phyloP scores from a whole-genome alignment of 35 echinoderm and acorn worm genomes.

The Ptychodera flava region DNA sequence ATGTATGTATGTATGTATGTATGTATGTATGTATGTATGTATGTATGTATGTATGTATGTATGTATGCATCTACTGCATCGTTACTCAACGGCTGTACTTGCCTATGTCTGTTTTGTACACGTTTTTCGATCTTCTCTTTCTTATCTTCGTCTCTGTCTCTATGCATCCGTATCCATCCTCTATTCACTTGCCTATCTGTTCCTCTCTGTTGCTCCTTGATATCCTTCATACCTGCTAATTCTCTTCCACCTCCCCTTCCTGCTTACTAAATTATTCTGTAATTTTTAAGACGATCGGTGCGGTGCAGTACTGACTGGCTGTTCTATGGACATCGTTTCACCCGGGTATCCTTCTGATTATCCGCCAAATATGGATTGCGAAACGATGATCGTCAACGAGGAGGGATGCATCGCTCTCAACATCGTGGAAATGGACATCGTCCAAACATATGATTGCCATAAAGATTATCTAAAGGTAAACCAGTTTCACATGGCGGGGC shows the following conservation, averaged over 20 bases:
- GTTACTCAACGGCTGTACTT: no score
- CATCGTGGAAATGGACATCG: not conserved
- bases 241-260: no score
- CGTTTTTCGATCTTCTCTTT: no score
- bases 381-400: not conserved
- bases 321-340: not conserved
- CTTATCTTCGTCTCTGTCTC: no score
- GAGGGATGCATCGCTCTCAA: not conserved
- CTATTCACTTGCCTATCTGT: no score
- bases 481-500: no score
- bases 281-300: not conserved
- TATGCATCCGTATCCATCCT: no score
- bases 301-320: not conserved
- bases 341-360: not conserved
- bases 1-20: slow-evolving; percentile 2
- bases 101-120: no score
- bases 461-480: not conserved
- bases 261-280: no score
- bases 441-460: not conserved
- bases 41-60: slow-evolving; percentile 2
- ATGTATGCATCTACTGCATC: not conserved
- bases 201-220: no score
- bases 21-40: slow-evolving; percentile 2
- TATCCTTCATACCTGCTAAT: no score
- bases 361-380: not conserved